Base-by-base conservation (phyloP, 64 coral and sea anemone species). In the Orbicella faveolata region DNA sequence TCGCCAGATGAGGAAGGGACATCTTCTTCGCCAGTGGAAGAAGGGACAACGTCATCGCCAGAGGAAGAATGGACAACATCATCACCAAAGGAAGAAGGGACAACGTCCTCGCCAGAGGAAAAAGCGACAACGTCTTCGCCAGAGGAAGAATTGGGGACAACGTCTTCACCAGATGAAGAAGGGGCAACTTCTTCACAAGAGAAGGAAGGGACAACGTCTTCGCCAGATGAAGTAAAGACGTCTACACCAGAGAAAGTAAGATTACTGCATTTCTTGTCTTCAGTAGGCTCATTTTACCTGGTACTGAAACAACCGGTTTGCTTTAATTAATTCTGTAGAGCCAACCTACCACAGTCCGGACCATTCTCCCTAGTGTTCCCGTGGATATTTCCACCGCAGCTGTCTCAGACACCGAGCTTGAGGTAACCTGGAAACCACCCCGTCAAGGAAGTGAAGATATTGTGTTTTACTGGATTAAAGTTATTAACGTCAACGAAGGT, bases 401-500 rank as follows among this genome's bases (percentile, higher is more conserved):
- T 6, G 4, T 66, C 61, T 83, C 80, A 4, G 61, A 66, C 37
- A 83, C 80, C 9, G 61, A 83, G 80, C 59, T 83, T 12, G 61
- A 83, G 61, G 61, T 83, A 66, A 21, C 80, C 59, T 83, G 80
- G 80, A 34, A 66, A 1, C 35, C 80, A 83, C 80, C 80, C 7
- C 63, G 5, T 10, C 14, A 67, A 65, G 63, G 23, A 64, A 15
- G 80, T 7, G 30, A 6, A 8, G 6, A 18, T 17, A 66, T 83
- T 66, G 4, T 44, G 62, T 81, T 35, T 66, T 83, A 83, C 80
- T 2, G 63, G 20, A 61, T 83, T 10, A 83, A 62, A 67, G 61
- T 66, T 66, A 19, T 34, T 41, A 61, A 83, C 13, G 19, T 83
- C 59, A 23, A 35, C 17, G 80, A 37, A 48, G 75, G 75, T 77